Base-by-base conservation (phyloP, 2,888 invertebrate species). In the Hypomecis punctinalis region DNA sequence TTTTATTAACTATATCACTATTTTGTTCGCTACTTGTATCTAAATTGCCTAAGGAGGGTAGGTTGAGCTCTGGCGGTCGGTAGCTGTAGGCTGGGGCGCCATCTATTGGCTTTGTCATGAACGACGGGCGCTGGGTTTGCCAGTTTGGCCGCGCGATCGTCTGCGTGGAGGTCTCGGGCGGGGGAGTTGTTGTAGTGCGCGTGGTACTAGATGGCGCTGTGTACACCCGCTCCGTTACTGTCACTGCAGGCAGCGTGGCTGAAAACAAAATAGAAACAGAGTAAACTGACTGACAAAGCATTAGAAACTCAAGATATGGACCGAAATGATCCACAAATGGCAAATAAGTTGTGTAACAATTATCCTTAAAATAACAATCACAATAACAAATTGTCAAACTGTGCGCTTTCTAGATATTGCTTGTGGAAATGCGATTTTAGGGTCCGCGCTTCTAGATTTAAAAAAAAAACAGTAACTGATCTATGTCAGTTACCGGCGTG, bases 1-100 rank as follows among this genome's bases (percentile, higher is more conserved):
- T 85, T 92, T 92, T 93, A 92, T 91, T 85, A 89, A 89, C 91
- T 93, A 93, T 90, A 93, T 93, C 92, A 93, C 92, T 91, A 88
- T 91, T 91, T 89, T 91, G 90, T 88, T 91, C 91, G 88, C 86
- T 90, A 90, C 84, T 90, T 83, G 90, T 84, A 80, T 86, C 90
- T 91, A 91, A 82, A 82, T 85, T 90, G 81, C 84, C 88, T 86
- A 90, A 78, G 68, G 89, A 86, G 74, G 92, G 92, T 84, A 91
- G 76, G 78, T 90, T 89, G 72, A 93, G 76, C 80, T 92, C 92
- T 76, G 93, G 92, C 76, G 93, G 93, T 73, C 90, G 80, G 74
- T 91, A 91, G 77, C 86, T 87, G 73, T 91, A 87, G 51, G 89
- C 84, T 61, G 90, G 85, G 6, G 86, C 90, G 91, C 91, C 92